Evolutionary conservation across 2,888 invertebrate species (phyloP).

Genomic region (Elysia crispata): DNA sequence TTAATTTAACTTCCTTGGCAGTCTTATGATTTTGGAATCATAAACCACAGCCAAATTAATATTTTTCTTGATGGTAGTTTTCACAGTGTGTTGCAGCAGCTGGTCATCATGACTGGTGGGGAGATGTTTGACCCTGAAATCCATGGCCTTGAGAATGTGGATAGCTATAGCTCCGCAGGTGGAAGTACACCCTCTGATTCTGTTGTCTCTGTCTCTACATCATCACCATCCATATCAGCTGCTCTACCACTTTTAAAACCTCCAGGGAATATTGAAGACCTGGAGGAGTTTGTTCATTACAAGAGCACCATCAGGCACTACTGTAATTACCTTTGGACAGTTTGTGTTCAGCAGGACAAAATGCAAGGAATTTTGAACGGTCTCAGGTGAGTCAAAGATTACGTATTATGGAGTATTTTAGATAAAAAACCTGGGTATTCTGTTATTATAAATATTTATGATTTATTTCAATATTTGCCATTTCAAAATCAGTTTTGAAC

Average conservation of each 20-base stretch:
- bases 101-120: slow-evolving; percentile 40
- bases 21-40: too few species aligned
- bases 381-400: too few species aligned
- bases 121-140: slow-evolving; percentile 20
- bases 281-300: slow-evolving; percentile 38
- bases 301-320: slow-evolving; percentile 41
- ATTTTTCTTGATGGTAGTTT: slow-evolving; percentile 6
- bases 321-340: slow-evolving; percentile 36
- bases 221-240: neutral
- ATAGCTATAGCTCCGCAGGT: too few species aligned
- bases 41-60: too few species aligned
- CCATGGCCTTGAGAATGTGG: neutral
- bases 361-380: too few species aligned
- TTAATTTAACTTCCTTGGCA: too few species aligned
- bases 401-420: too few species aligned
- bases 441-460: too few species aligned
- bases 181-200: slow-evolving; percentile 2
- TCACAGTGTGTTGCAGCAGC: slow-evolving; percentile 41
- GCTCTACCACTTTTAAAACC: slow-evolving; percentile 9
- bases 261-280: slow-evolving; percentile 39
- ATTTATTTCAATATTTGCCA: too few species aligned
- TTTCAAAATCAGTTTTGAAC: too few species aligned
- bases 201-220: neutral
- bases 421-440: too few species aligned
- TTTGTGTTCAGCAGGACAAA: slow-evolving; percentile 40